phyloP scores from a whole-genome alignment of 2,888 invertebrate genomes.

The Cacoxenus indagator region DNA sequence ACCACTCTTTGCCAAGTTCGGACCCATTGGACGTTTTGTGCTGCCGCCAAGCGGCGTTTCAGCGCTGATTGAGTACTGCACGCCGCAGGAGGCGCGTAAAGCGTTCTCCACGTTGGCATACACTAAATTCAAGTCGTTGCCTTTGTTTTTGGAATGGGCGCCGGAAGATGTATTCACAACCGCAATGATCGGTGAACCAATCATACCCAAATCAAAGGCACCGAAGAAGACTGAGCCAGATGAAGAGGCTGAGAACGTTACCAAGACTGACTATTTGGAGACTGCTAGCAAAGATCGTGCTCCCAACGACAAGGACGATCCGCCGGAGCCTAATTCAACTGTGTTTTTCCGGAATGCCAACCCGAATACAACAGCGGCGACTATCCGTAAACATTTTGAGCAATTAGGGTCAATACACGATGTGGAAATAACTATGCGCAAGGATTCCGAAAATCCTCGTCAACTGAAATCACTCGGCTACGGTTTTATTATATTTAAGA shows the following conservation, averaged over 20 bases:
- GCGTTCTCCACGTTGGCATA: conserved; percentile 93
- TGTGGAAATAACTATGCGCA: conserved; percentile 87
- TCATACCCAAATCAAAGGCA: conserved; percentile 45
- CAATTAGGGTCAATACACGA: conserved; percentile 82
- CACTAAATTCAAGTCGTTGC: conserved; percentile 89
- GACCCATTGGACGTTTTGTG: conserved; percentile 85
- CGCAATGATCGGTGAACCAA: conserved; percentile 61
- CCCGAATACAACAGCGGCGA: conserved; percentile 85
- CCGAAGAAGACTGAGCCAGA: conserved; percentile 32
- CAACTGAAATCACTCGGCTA: conserved; percentile 91
- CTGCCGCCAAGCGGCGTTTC: conserved; percentile 94
- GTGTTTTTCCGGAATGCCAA: conserved; percentile 95
- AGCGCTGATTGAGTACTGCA: conserved; percentile 87
- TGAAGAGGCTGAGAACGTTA: neutral
- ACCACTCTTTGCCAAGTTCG: conserved; percentile 83
- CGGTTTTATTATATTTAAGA: conserved; percentile 93
- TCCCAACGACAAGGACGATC: conserved; percentile 72
- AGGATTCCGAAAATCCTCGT: conserved; percentile 83
- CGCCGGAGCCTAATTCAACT: conserved; percentile 85
- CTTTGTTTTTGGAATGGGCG: conserved; percentile 98
- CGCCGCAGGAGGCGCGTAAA: conserved; percentile 90
- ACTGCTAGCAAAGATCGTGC: conserved; percentile 46
- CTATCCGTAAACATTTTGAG: conserved; percentile 82
- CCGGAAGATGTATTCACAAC: conserved; percentile 84
- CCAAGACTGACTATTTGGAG: conserved; percentile 21